Base-by-base conservation (phyloP, 2,888 invertebrate genomes). In the Corbicula japonica region DNA sequence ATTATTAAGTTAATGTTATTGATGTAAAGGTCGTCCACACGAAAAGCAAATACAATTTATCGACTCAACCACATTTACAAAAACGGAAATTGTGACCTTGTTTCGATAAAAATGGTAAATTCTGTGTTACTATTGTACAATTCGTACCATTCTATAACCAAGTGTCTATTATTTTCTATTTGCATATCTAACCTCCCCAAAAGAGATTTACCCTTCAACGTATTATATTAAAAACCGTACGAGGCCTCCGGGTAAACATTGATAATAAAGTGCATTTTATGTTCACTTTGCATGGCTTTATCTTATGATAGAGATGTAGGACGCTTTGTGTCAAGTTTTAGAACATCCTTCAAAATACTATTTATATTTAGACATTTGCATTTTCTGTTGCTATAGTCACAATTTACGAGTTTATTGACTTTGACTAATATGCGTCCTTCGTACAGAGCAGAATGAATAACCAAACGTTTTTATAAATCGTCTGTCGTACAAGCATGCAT, bases 271-370 rank as follows among this genome's bases (percentile, higher is more conserved):
- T 26, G 32, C 34, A 21, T 35, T 58, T 52, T 66, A 35, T 66
- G 54, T 54, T 52, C 65, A 41, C 41, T 54, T 38, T 10, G 28
- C 52, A 21, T 26, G 30, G n/a, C 34, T 50, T 52, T 65, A 52
- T 52, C 54, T 66, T n/a, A 12, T n/a, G 10, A 23, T 1, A 38
- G 28, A 41, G 52, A 41, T 35, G 52, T 72, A 54, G 71, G 62
- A 72, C 71, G 71, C 15, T 23, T 18, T 6, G 34, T 72, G 71
- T 72, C 61, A 72, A 1, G 28, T 54, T 72, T 21, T 62, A 63
- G 71, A 72, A 72, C 71, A 72, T 60, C 26, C 2, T 21, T 56
- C 21, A 34, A 23, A 46, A 32, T 30, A 21, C 18, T 4, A 10
- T 32, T 54, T 56, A 69, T 58, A 69, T 58, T 56, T 69, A 50